phyloP scores from a whole-genome alignment of 2,888 invertebrate genomes.

The Allophyes oxyacanthae region DNA sequence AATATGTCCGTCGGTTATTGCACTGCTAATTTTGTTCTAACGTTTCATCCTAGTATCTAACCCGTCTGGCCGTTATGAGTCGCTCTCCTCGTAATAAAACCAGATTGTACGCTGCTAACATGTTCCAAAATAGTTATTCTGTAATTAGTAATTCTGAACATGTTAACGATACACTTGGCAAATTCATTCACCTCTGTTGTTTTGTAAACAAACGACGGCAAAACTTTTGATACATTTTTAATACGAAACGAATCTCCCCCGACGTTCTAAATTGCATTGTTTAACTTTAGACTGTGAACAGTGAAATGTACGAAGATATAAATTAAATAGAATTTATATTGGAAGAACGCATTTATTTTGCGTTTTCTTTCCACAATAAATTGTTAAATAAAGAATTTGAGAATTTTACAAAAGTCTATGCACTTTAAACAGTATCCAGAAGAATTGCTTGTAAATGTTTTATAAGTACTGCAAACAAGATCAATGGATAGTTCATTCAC shows the following conservation, averaged over 20 bases:
- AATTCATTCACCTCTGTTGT: constrained; percentile 53
- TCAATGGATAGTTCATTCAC: constrained; percentile 50
- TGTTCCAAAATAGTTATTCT: constrained; percentile 51
- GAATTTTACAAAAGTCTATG: neutral
- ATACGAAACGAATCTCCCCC: constrained; percentile 4
- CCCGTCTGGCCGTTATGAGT: constrained; percentile 62
- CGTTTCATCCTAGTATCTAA: constrained; percentile 70
- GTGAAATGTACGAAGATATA: too few species aligned
- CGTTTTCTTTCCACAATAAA: neutral
- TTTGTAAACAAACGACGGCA: constrained; percentile 42
- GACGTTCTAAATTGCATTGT: neutral
- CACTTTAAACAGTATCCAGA: constrained; percentile 13
- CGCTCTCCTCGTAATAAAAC: constrained; percentile 57
- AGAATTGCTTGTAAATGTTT: constrained; percentile 22
- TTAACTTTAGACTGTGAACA: too few species aligned
- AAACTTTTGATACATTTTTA: constrained; percentile 22
- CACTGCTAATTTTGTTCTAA: constrained; percentile 73
- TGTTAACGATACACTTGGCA: constrained; percentile 43
- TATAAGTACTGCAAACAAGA: constrained; percentile 49
- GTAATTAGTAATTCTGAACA: constrained; percentile 36
- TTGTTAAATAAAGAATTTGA: neutral
- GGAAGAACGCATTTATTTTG: too few species aligned
- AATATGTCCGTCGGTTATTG: constrained; percentile 74
- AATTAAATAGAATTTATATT: too few species aligned
- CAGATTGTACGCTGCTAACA: constrained; percentile 61